phyloP scores from a whole-genome alignment of 2,888 invertebrate species.

The Meta bourneti region DNA sequence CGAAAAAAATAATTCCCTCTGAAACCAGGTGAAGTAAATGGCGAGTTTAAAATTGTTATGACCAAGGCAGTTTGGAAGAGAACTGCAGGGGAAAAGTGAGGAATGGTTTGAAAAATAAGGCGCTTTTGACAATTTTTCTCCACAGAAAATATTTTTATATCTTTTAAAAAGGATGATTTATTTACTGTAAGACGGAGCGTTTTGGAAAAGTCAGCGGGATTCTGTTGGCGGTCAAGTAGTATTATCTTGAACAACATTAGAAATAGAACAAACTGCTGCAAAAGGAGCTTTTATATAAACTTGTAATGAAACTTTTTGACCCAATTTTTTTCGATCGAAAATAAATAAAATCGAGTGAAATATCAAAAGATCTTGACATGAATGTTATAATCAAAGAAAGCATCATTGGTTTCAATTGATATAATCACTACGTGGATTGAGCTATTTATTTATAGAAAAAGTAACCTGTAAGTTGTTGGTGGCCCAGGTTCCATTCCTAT shows the following conservation, averaged over 20 bases:
- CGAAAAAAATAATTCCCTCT: conserved; percentile 10
- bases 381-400: too few species aligned
- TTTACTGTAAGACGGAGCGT: not conserved
- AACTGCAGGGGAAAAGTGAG: conserved; percentile 2
- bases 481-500: too few species aligned
- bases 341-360: too few species aligned
- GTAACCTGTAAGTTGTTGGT: too few species aligned
- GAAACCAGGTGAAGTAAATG: conserved; percentile 34
- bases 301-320: too few species aligned
- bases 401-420: too few species aligned
- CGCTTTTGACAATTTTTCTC: conserved; percentile 4
- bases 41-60: conserved; percentile 18
- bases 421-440: too few species aligned
- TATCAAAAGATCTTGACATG: too few species aligned
- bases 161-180: not conserved
- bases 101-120: not conserved
- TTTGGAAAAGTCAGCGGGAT: not conserved
- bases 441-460: too few species aligned
- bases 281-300: too few species aligned
- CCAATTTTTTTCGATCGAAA: too few species aligned
- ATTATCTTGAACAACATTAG: not conserved
- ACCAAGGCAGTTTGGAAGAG: not conserved
- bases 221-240: not conserved
- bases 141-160: conserved; percentile 19
- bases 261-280: not conserved